phyloP scores from a whole-genome alignment of 2,888 invertebrate genomes.

The Charanyca ferruginea region DNA sequence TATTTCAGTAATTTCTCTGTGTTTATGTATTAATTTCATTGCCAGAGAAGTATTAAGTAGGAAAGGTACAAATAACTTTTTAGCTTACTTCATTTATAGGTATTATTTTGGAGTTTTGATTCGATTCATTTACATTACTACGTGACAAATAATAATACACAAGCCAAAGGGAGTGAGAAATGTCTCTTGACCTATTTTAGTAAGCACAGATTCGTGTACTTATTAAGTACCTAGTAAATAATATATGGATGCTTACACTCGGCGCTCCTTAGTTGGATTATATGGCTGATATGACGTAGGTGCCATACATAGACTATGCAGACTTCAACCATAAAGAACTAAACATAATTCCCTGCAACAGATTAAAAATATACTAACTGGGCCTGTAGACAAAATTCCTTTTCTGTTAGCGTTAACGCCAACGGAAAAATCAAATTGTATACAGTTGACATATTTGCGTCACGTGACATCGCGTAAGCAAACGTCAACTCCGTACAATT shows the following conservation, averaged over 20 bases:
- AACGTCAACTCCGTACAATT: too few relatives aligned
- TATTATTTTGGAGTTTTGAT: too few relatives aligned
- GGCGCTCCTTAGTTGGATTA: background rate
- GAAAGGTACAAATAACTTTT: too few relatives aligned
- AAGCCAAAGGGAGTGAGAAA: background rate
- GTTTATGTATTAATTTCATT: background rate
- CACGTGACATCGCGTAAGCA: too few relatives aligned
- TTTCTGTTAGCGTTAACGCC: too few relatives aligned
- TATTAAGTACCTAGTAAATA: conserved; percentile 12
- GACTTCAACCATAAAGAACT: background rate
- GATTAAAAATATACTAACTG: background rate
- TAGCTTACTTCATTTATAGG: too few relatives aligned
- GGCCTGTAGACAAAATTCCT: too few relatives aligned
- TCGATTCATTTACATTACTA: background rate
- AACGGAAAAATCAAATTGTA: too few relatives aligned
- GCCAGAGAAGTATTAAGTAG: too few relatives aligned
- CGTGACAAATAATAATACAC: conserved; percentile 1
- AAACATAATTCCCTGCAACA: background rate
- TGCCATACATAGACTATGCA: background rate
- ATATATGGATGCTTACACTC: conserved; percentile 22
- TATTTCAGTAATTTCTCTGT: background rate
- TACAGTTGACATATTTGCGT: too few relatives aligned
- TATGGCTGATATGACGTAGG: background rate
- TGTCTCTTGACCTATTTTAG: conserved; percentile 5
- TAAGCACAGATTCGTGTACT: background rate